phyloP scores from a whole-genome alignment of 2,888 invertebrate species.

The Coelopa pilipes region DNA sequence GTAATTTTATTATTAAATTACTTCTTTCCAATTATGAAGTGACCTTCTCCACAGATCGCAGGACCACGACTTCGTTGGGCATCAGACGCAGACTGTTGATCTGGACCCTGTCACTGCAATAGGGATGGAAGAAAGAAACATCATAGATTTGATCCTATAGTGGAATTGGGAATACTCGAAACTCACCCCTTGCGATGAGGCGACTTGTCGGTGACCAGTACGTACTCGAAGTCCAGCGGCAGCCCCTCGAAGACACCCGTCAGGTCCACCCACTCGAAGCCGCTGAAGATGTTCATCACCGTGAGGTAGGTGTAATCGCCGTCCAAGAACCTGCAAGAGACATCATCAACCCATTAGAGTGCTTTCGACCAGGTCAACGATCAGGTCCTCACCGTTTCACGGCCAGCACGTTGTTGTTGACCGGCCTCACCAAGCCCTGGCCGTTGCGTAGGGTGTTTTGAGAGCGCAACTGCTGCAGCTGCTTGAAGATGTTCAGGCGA shows the following conservation, averaged over 20 bases:
- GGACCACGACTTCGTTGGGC: slow-evolving; percentile 56
- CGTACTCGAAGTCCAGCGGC: slow-evolving; percentile 54
- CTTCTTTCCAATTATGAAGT: background rate
- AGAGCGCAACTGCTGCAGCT: slow-evolving; percentile 68
- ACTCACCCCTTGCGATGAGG: slow-evolving; percentile 52
- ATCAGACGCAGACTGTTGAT: slow-evolving; percentile 51
- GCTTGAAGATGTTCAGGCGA: slow-evolving; percentile 73
- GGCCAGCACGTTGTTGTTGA: slow-evolving; percentile 67
- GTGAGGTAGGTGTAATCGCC: slow-evolving; percentile 64
- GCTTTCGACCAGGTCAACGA: no score
- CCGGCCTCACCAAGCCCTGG: slow-evolving; percentile 66
- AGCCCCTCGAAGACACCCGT: slow-evolving; percentile 51
- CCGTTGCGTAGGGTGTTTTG: slow-evolving; percentile 69
- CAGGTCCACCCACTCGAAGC: slow-evolving; percentile 64
- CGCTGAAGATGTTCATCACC: slow-evolving; percentile 67
- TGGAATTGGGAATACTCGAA: background rate
- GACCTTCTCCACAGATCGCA: slow-evolving; percentile 2
- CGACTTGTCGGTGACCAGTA: slow-evolving; percentile 58
- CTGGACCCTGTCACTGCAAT: slow-evolving; percentile 48
- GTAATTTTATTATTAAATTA: background rate
- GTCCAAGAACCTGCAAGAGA: slow-evolving; percentile 46
- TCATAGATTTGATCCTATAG: slow-evolving; percentile 10
- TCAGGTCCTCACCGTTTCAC: slow-evolving; percentile 62
- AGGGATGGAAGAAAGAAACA: slow-evolving; percentile 3
- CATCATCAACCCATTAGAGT: background rate